Percentiles rank a stretch among this genome's conserved stretches.
phyloP scores from a whole-genome alignment of 2,888 invertebrate genomes.

The Neoaliturus tenellus region DNA sequence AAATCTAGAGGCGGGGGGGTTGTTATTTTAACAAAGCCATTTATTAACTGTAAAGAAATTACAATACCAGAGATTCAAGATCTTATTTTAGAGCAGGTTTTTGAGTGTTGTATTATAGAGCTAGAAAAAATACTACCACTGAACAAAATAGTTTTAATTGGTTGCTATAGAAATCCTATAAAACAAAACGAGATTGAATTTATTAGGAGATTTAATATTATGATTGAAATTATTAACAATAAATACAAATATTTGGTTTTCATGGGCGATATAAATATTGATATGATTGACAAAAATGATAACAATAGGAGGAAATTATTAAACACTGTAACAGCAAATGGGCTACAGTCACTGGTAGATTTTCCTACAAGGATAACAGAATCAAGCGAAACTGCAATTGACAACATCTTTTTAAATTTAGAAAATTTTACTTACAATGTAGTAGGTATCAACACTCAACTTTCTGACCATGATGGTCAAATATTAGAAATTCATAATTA shows the following conservation, averaged over 20 bases:
- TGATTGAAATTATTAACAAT: background rate
- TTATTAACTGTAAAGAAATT: background rate
- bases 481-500: no score
- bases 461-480: no score
- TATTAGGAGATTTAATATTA: background rate
- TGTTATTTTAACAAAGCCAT: background rate
- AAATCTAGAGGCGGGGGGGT: background rate
- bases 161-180: constrained; percentile 10
- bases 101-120: background rate
- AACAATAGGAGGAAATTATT: background rate
- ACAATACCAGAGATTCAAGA: background rate
- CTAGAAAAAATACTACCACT: background rate
- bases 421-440: background rate
- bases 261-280: background rate
- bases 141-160: background rate
- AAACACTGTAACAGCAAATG: background rate
- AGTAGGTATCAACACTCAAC: no score
- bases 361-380: background rate
- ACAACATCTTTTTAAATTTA: constrained; percentile 6
- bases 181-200: constrained; percentile 3
- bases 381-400: background rate
- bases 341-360: background rate
- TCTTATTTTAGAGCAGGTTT: background rate
- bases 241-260: background rate
- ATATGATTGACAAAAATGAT: constrained; percentile 1